Base-by-base conservation (phyloP, 1,140 invertebrate genomes). In the Heliconius himera region DNA sequence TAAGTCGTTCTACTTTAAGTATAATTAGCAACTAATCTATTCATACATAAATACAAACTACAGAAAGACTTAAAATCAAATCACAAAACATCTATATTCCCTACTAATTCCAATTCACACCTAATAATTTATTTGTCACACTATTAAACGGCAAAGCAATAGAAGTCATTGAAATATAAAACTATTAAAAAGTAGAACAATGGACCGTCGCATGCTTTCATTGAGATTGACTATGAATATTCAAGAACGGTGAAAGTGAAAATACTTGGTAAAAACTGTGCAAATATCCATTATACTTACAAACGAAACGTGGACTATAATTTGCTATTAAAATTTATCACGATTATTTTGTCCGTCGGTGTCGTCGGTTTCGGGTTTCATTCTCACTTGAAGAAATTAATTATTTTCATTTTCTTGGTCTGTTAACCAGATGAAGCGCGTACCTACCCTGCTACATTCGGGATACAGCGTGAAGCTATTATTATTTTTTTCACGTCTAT, bases 171-270 rank as follows among this genome's bases (percentile, higher is more conserved):
- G 22, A 75, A 54, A 38, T 38, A 70, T 76, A 72, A 71, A 70
- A 70, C 13, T 26, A 74, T 74, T 66, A 79, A 78, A 79, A 80
- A 71, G 33, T 26, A 60, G 54, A 80, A 80, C 78, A 80, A 77
- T 81, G 29, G 54, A 70, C 8, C 41, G 49, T 77, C 54, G 77
- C 77, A 33, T 78, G 76, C 38, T 81, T 66, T 77, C 70, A 54
- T 76, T 77, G 36, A 56, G 71, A 76, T 77, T 51, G 54, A 18
- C 51, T 60, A 73, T 80, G 74, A 73, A 77, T 81, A 81, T 73
- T 76, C 71, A 74, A 74, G 72, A 80, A 26, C 49, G 51, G 75
- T 38, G 76, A 77, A 81, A 77, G 75, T 77, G 56, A 74, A 70
- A 81, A 74, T 29, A 49, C 36, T 38, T 16, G n/a, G 51, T 70